Evolutionary conservation across 2,797 vertebrate species (phyloP).

Genomic region (Aphelocoma californica): DNA sequence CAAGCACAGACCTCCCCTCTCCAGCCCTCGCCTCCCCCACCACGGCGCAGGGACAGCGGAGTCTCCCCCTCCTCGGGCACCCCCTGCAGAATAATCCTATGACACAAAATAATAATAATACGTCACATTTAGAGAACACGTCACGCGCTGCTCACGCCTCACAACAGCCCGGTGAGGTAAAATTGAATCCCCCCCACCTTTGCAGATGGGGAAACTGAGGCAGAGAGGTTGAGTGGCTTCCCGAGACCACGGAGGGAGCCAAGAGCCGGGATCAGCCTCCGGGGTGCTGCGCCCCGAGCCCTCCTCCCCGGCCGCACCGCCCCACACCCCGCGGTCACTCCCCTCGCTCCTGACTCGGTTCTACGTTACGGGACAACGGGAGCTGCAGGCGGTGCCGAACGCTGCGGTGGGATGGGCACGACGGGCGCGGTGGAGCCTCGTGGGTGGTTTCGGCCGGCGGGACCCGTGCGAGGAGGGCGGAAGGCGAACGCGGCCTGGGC

Average conservation of each 20-base stretch:
- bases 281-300: not conserved
- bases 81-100: not conserved
- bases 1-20: not conserved
- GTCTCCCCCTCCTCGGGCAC: not conserved
- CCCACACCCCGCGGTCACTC: fast-evolving
- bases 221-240: not conserved
- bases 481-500: not conserved
- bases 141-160: not conserved
- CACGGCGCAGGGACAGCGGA: not conserved
- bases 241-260: not conserved
- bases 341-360: not conserved
- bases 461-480: not conserved
- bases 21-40: not conserved
- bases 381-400: not conserved
- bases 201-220: not conserved
- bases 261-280: fast-evolving
- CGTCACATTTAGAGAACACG: not conserved
- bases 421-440: fast-evolving
- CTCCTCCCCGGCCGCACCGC: not conserved
- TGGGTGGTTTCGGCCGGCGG: not conserved
- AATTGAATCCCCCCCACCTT: not conserved
- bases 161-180: not conserved
- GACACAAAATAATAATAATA: not conserved
- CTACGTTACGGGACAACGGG: not conserved
- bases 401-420: not conserved